These are phyloP conservation scores for Barypeithes pellucidus DNA, from an alignment of 2,888 invertebrate genomes.

Conservation along the genomic window DNA sequence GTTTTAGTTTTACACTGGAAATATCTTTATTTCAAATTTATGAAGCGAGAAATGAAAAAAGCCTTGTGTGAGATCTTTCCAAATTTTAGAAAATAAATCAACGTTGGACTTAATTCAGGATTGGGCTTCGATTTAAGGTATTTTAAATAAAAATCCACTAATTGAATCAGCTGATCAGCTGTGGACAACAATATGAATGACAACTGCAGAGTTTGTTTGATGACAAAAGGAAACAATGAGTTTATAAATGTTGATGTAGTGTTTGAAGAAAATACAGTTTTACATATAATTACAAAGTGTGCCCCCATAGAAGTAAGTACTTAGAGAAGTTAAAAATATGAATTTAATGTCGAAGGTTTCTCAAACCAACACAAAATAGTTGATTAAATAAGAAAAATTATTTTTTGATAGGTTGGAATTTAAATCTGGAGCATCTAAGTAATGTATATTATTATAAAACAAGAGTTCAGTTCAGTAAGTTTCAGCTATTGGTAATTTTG, in stretches of 20 bases:
- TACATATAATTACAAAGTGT: conserved; percentile 28
- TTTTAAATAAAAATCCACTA: not conserved
- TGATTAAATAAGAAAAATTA: too few species aligned
- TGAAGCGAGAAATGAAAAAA: conserved; percentile 6
- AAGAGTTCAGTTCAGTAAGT: too few species aligned
- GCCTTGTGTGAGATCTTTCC: conserved; percentile 1
- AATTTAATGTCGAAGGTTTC: too few species aligned
- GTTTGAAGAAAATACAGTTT: conserved; percentile 16
- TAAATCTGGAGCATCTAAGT: too few species aligned
- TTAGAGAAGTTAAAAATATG: too few species aligned
- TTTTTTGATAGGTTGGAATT: too few species aligned
- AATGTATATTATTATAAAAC: too few species aligned
- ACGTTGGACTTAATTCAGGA: conserved; percentile 29
- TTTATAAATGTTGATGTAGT: not conserved
- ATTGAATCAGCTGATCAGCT: too few species aligned
- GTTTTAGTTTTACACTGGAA: not conserved
- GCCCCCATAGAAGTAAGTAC: conserved; percentile 20
- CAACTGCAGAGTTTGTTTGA: conserved; percentile 16
- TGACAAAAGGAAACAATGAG: not conserved
- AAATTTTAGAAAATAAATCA: conserved; percentile 26
- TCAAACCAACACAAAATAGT: too few species aligned
- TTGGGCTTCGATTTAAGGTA: conserved; percentile 38
- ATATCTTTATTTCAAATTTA: conserved; percentile 24
- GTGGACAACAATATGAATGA: not conserved
- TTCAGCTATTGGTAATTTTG: too few species aligned